These are phyloP conservation scores for Cylindroiulus punctatus DNA, from an alignment of 2,888 invertebrate species.

Conservation along the genomic window DNA sequence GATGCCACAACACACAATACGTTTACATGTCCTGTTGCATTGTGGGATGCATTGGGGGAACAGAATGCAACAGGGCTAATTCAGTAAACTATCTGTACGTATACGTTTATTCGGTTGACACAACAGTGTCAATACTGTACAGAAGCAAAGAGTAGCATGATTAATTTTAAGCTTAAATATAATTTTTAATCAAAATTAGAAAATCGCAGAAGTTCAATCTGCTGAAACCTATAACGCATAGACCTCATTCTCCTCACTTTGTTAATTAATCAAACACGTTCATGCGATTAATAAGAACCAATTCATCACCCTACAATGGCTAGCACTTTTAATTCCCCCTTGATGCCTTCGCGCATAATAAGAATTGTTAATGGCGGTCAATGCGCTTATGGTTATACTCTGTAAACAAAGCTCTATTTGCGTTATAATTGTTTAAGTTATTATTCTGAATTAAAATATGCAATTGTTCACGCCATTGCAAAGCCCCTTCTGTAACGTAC, in stretches of 20 bases:
- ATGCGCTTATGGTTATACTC: neutral
- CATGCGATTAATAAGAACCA: neutral
- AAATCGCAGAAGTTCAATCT: too few relatives aligned
- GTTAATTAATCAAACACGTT: neutral
- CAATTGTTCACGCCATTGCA: neutral
- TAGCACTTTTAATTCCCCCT: neutral
- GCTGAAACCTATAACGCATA: neutral
- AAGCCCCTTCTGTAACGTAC: neutral
- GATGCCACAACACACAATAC: too few relatives aligned
- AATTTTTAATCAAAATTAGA: too few relatives aligned
- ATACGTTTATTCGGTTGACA: too few relatives aligned
- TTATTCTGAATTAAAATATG: neutral
- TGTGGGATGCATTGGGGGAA: too few relatives aligned
- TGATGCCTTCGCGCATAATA: neutral
- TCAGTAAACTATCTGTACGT: too few relatives aligned
- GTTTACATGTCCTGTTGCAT: too few relatives aligned
- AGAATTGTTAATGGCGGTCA: neutral
- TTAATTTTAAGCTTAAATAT: too few relatives aligned
- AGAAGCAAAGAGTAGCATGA: too few relatives aligned
- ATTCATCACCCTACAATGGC: neutral
- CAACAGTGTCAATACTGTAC: too few relatives aligned
- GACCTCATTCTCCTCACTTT: neutral
- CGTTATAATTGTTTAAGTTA: constrained; percentile 7
- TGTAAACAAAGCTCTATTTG: neutral
- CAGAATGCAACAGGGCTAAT: too few relatives aligned